Conservation (phyloP, 2,888 invertebrate species). For the Timandra comae region DNA sequence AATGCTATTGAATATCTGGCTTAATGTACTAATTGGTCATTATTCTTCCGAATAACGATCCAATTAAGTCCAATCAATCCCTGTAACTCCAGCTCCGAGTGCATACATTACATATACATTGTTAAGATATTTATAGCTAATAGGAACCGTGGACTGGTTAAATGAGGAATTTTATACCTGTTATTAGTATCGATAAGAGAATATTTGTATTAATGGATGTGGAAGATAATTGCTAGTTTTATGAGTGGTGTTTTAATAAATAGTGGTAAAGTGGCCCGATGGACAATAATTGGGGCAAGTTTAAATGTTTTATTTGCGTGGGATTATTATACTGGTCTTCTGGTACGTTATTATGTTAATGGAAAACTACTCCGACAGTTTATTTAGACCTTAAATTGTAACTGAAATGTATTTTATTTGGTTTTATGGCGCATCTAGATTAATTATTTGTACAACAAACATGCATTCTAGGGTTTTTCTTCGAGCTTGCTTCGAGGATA, state of each 20-base stretch:
- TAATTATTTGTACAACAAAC: too few species aligned
- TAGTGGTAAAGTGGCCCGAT: too few species aligned
- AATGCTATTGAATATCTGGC: conserved; percentile 37
- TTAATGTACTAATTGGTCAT: conserved; percentile 70
- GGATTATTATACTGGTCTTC: conserved; percentile 3
- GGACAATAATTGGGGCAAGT: conserved; percentile 5
- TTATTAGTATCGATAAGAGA: conserved; percentile 39
- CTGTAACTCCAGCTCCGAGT: conserved; percentile 55
- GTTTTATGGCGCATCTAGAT: too few species aligned
- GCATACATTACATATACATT: conserved; percentile 32
- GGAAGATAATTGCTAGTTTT: conserved; percentile 18
- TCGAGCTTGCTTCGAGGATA: too few species aligned
- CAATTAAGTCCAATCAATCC: conserved; percentile 70
- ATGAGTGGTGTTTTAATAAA: conserved; percentile 9
- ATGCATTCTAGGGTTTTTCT: too few species aligned
- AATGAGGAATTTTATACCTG: conserved; percentile 37
- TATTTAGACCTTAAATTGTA: too few species aligned
- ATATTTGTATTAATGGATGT: conserved; percentile 27
- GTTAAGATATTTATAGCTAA: conserved; percentile 38
- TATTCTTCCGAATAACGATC: conserved; percentile 60
- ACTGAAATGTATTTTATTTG: too few species aligned
- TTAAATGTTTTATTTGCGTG: conserved; percentile 11
- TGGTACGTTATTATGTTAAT: too few species aligned
- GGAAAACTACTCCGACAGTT: too few species aligned
- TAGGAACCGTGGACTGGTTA: too few species aligned